These are phyloP conservation scores for Caenorhabditis sinica DNA, from an alignment of 2,888 invertebrate species.

Conservation along the genomic window DNA sequence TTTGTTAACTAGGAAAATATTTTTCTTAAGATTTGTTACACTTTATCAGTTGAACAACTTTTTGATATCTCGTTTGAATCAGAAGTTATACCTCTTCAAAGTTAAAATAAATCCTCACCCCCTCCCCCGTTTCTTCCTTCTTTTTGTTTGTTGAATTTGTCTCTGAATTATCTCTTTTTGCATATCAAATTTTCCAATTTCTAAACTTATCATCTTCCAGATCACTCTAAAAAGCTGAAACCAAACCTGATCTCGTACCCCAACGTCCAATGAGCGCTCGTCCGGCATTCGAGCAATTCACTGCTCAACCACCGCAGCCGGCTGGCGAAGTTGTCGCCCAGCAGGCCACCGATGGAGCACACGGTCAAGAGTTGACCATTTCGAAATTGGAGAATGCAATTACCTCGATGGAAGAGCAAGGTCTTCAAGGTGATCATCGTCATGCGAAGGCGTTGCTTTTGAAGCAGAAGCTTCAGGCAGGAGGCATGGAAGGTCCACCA, in stretches of 20 bases:
- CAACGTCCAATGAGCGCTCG: slow-evolving; percentile 34
- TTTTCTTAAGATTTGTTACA: no score
- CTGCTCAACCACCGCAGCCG: slow-evolving; percentile 73
- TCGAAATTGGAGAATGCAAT: slow-evolving; percentile 80
- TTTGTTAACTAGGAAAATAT: no score
- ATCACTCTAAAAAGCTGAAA: neutral
- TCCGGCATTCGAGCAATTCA: slow-evolving; percentile 73
- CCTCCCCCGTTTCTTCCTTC: no score
- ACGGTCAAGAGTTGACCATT: slow-evolving; percentile 75
- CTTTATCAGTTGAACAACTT: no score
- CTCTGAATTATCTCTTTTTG: no score
- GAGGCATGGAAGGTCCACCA: slow-evolving; percentile 1
- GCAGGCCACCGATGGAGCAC: slow-evolving; percentile 31
- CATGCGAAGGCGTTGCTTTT: slow-evolving; percentile 70
- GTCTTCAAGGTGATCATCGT: slow-evolving; percentile 77
- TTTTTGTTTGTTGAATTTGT: no score
- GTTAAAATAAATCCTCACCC: no score
- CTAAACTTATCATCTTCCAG: neutral
- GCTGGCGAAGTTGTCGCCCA: slow-evolving; percentile 71
- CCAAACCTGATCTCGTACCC: neutral
- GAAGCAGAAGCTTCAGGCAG: slow-evolving; percentile 50
- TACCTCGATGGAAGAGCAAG: slow-evolving; percentile 78
- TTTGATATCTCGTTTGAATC: no score
- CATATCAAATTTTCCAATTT: no score
- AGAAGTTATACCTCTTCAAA: no score